Percentiles rank a stretch among this genome's conserved stretches.
Conservation (phyloP, 2,113 vertebrate species). For the Equus quagga region DNA sequence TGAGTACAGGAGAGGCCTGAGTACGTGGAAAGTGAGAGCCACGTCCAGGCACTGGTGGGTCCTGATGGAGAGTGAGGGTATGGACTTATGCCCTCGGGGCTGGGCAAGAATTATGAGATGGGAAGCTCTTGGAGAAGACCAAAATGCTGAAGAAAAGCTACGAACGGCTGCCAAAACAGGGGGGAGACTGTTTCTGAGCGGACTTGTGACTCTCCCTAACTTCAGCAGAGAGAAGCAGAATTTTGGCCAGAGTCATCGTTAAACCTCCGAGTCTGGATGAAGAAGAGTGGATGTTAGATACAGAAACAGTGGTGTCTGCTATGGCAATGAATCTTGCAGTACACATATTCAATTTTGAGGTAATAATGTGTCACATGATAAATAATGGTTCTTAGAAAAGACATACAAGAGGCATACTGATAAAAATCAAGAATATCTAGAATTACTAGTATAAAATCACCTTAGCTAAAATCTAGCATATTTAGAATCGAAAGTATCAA, state of each 20-base stretch:
- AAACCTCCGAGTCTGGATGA: not conserved
- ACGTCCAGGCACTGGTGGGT: not conserved
- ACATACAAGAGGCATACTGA: not conserved
- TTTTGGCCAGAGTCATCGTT: not conserved
- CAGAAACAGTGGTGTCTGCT: not conserved
- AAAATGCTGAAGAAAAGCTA: not conserved
- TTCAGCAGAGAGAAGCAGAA: too few species aligned
- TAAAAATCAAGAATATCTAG: not conserved
- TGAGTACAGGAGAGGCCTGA: not conserved
- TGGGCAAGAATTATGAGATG: not conserved
- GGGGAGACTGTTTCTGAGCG: not conserved
- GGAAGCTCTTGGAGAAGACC: not conserved
- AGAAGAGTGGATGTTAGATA: not conserved
- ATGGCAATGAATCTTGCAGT: not conserved
- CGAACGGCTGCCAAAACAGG: not conserved
- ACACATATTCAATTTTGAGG: not conserved
- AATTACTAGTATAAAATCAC: not conserved
- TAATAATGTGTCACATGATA: not conserved
- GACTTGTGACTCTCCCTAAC: not conserved
- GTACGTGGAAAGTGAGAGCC: not conserved
- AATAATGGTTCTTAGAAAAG: not conserved
- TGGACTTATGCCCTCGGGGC: not conserved
- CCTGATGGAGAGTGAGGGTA: fast-evolving
- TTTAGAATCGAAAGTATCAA: not conserved
- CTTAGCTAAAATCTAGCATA: not conserved